Evolutionary conservation across 2,797 vertebrate genomes (phyloP), one percentile per base, ranked within the genome.

Genomic region (Rousettus madagascariensis): DNA sequence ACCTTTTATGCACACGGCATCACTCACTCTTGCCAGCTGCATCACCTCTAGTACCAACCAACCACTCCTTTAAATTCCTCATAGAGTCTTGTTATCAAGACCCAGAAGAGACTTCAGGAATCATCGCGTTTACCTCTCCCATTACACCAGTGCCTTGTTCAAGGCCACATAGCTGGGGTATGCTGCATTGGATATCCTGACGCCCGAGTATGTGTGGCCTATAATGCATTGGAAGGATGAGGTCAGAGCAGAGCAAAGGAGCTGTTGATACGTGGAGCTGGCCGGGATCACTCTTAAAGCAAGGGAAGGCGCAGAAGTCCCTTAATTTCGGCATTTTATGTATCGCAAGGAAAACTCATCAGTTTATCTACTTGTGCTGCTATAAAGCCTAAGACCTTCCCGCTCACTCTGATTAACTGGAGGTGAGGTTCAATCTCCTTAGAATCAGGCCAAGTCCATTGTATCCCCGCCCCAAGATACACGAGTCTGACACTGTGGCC

Each of bases 401-500:
- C 30, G 28, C 6, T 49, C 0, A 6, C 8, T 49, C 7, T 11
- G 33, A 5, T 33, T 6, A 66, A 38, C 41, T 49, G 59, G 28
- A 65, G 13, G 79, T 49, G 30, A 53, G 16, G 46, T 36, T 36
- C 57, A 51, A 9, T 43, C 49, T 22, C 15, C 15, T 33, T 1
- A 20, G 11, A 12, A 36, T 24, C 43, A 51, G 75, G 22, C 36
- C 0, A 7, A 57, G 24, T 28, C 36, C 16, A 5, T 0, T 0
- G 15, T 1, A 0, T 3, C 7, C 19, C 2, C 2, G 16, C 2
- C 43, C 22, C 20, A 22, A 75, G 75, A n/a, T 1, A 4, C 33
- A 26, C 0, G 12, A 3, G 6, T 7, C 4, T 55, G 75, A 10
- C 11, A 3, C 5, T 0, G 24, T 2, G 59, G 66, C 3, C 4